Base-by-base conservation (phyloP, 2,888 invertebrate species). In the Agapostemon virescens region DNA sequence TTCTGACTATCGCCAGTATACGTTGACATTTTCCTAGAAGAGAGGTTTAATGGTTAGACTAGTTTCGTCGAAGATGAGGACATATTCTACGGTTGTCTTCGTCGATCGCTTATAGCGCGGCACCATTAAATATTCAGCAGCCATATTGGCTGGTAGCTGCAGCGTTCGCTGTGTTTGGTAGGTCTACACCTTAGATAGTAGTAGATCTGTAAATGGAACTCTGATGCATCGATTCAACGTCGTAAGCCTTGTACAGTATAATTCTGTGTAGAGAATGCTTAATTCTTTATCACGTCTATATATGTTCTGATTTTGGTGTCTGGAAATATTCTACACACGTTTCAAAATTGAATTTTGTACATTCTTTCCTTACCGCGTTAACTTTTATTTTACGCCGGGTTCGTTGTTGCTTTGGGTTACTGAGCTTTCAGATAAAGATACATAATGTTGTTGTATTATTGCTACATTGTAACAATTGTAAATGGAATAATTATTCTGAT, bases 91-190 rank as follows among this genome's bases (percentile, higher is more conserved):
- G 63, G 36, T 6, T 36, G 36, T 36, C 36, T 63, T 20, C 63
- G 36, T 63, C 36, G 11, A n/a, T 63, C 63, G n/a, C n/a, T 63
- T 13, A 33, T 5, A 63, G 30, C n/a, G 63, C 63, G 13, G 63
- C 15, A 13, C 36, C 13, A 63, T 63, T 36, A 36, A 63, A 36
- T 63, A 63, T 63, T 63, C 61, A 69, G 9, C 66, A 80, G 63
- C 73, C 71, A 42, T 42, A 58, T 52, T 36, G 36, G 33, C n/a
- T 20, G 30, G n/a, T 11, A 36, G 20, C 61, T 38, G 36, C 55
- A 52, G 36, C 55, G 36, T 58, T 55, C 36, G 61, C 61, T 36
- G n/a, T 63, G 36, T 36, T 63, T 63, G 61, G 36, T 36, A 36
- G 11, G 63, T 33, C 63, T 63, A 63, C 36, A 36, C 36, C 36